phyloP scores from a whole-genome alignment of 2,888 invertebrate species.

The Abrostola triplasia region DNA sequence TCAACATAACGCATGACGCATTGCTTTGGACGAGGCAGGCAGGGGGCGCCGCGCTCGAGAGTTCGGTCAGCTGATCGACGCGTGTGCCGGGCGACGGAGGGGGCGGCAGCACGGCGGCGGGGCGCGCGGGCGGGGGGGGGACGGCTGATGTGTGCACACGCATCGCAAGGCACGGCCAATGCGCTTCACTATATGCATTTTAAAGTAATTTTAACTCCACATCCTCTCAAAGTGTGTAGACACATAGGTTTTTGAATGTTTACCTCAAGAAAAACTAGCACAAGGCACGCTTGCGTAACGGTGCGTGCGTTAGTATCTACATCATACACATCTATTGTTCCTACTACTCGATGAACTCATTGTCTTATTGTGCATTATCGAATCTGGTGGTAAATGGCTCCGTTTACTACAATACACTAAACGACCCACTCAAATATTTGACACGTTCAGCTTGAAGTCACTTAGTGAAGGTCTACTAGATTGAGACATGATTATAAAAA shows the following conservation, averaged over 20 bases:
- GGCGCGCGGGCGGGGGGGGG: slow-evolving; percentile 32
- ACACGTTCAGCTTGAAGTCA: not conserved
- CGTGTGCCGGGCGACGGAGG: slow-evolving; percentile 59
- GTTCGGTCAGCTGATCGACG: slow-evolving; percentile 83
- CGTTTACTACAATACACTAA: slow-evolving; percentile 38
- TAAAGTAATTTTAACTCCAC: slow-evolving; percentile 64
- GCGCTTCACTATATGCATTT: slow-evolving; percentile 69
- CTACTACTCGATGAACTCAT: slow-evolving; percentile 69
- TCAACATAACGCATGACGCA: slow-evolving; percentile 75
- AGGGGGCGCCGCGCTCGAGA: slow-evolving; percentile 67
- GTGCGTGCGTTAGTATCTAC: slow-evolving; percentile 63
- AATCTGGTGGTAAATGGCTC: slow-evolving; percentile 58
- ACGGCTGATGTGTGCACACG: slow-evolving; percentile 67
- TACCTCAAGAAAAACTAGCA: slow-evolving; percentile 73
- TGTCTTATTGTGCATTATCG: slow-evolving; percentile 68
- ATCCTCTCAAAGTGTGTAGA: slow-evolving; percentile 57
- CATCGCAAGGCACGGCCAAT: slow-evolving; percentile 66
- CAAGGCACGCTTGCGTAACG: slow-evolving; percentile 79
- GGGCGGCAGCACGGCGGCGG: slow-evolving; percentile 41
- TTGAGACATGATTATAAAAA: no score
- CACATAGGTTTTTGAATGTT: slow-evolving; percentile 64
- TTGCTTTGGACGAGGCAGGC: slow-evolving; percentile 62
- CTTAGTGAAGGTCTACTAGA: no score
- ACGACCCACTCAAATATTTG: slow-evolving; percentile 16
- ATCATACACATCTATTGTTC: slow-evolving; percentile 68